Conservation (phyloP, 2,797 vertebrate genomes). For the Oreonectes daqikongensis region DNA sequence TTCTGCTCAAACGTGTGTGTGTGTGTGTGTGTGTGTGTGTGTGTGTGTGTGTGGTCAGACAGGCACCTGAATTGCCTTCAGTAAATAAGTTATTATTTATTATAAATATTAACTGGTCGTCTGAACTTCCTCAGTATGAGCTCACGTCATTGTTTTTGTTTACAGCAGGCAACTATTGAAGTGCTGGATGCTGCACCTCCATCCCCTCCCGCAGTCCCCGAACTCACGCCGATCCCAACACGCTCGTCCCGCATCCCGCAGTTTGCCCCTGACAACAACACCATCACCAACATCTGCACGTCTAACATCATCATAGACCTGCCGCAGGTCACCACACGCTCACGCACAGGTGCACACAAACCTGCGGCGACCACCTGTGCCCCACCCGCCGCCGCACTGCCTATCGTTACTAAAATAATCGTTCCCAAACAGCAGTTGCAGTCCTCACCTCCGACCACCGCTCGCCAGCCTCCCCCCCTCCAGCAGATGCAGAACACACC, state of each 20-base stretch:
- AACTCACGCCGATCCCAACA: background rate
- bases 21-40: background rate
- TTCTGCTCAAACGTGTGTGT: background rate
- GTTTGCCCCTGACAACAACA: constrained; percentile 82
- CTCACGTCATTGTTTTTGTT: background rate
- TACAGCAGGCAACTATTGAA: constrained; percentile 78
- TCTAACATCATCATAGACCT: constrained; percentile 84
- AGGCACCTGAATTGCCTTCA: no score
- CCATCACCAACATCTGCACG: constrained; percentile 84
- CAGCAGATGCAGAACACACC: constrained; percentile 87
- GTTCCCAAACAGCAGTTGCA: constrained; percentile 81
- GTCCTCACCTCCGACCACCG: constrained; percentile 61
- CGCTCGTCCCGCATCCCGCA: constrained; percentile 70
- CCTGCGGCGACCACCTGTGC: constrained; percentile 64
- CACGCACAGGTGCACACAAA: constrained; percentile 76
- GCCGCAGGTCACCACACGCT: constrained; percentile 78
- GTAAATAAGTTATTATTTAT: no score
- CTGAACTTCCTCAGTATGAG: no score
- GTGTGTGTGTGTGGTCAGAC: background rate
- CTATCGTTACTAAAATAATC: constrained; percentile 85
- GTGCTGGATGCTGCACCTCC: constrained; percentile 80
- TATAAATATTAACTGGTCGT: background rate
- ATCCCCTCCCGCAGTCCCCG: constrained; percentile 60
- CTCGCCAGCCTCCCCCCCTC: constrained; percentile 84
- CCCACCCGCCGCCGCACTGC: constrained; percentile 64